Base-by-base conservation (phyloP, 2,797 vertebrate species). In the Sebastes reedi region DNA sequence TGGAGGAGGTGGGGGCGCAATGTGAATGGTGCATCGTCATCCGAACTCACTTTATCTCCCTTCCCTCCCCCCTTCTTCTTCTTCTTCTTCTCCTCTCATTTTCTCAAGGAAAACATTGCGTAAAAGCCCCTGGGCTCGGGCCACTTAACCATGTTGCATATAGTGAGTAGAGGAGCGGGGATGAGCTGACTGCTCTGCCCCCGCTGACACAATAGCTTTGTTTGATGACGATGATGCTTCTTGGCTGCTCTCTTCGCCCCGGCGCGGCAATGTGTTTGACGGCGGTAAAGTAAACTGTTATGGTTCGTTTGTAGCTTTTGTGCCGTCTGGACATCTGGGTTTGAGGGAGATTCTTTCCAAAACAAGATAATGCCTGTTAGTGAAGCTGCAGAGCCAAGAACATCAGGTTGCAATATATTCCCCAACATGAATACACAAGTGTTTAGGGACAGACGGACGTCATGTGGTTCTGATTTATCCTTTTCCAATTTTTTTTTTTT, bases 261-360 rank as follows among this genome's bases (percentile, higher is more conserved):
- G 6, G 54, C 36, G 61, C 46, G 3, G 56, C 50, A 32, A 72
- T 50, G 74, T 74, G 67, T 82, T 79, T 71, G 77, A 77, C n/a
- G 22, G 73, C 32, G 24, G 79, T 65, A 74, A 72, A 84, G 89
- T 84, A 80, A 84, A 87, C 83, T 89, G 84, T 89, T 84, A 77
- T 84, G 82, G 79, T 89, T 86, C 50, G 67, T 88, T 90, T 88
- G 64, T 69, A 84, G 75, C 72, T 81, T 62, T 62, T 79, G 75
- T 81, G 79, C 74, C 58, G 72, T 65, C 67, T 69, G 67, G 67
- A 86, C 85, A 89, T 92, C 76, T 88, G 86, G 82, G 29, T 82
- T 83, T 75, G 60, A 75, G 71, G 56, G 52, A 71, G 56, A 60
- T 59, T 71, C 65, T 84, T 81, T 85, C 67, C 84, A 72, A 86